Base-by-base conservation (phyloP, 1,140 invertebrate genomes). In the Pachyrhynchus sulphureomaculatus region DNA sequence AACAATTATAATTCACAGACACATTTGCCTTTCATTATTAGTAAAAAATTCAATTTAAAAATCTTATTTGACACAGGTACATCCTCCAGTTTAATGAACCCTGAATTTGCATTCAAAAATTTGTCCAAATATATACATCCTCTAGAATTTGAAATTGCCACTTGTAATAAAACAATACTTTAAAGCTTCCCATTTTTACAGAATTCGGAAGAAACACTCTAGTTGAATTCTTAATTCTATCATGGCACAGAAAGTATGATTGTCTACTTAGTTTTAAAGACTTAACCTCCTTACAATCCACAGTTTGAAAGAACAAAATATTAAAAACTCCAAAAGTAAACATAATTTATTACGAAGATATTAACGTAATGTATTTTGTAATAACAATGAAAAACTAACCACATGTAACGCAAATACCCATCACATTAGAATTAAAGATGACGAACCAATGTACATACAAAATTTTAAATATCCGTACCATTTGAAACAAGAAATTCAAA, bases 41-140 rank as follows among this genome's bases (percentile, higher is more conserved):
- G 20, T 24, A 21, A 49, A 29, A 33, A 15, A 8, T 49, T 15
- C 18, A 49, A 49, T 13, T 29, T 49, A 26, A 49, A 49, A 4
- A 49, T 49, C n/a, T 13, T 49, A 29, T 3, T 49, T 32, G 47
- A 49, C 20, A 49, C 47, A 49, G 47, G 47, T 18, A 23, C 47
- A 33, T 49, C 47, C 1, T 12, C 47, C 5, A 49, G 47, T 49
- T 13, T 49, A 49, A 49, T 49, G 29, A 49, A 49, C 18, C 24
- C 23, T 12, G 47, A 49, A 13, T 13, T 49, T 29, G 47, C 47
- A 4, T 21, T 48, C 21, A 48, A 48, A 29, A 21, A 21, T 21
- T 49, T 49, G 21, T 23, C 21, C 18, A 2, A 26, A 42, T 18
- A 8, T 42, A 49, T 49, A 3, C 26, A 26, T 3, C 24, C 47